These are phyloP conservation scores for Corydoras maculifer DNA, from an alignment of 2,113 vertebrate species.

Conservation along the genomic window DNA sequence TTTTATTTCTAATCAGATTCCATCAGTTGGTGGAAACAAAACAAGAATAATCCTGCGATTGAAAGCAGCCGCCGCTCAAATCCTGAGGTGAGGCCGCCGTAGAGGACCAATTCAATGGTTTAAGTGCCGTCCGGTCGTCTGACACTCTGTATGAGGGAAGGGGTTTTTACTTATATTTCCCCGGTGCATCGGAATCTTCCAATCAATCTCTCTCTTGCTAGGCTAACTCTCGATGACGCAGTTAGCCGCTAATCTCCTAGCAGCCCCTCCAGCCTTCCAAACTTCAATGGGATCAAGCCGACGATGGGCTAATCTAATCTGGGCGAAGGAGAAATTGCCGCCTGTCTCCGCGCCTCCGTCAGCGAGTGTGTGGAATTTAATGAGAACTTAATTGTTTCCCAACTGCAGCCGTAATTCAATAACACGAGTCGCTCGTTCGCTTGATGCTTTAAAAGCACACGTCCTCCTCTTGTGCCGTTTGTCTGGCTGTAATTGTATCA, in stretches of 20 bases:
- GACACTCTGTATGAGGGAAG: slow-evolving; percentile 2
- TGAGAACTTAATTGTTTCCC: slow-evolving; percentile 46
- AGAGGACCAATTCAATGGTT: background rate
- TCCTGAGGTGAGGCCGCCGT: background rate
- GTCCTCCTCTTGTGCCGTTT: background rate
- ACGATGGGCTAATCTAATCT: slow-evolving; percentile 46
- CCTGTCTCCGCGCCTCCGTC: slow-evolving; percentile 34
- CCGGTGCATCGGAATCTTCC: slow-evolving; percentile 30
- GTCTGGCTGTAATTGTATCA: slow-evolving; percentile 25
- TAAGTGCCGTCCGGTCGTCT: background rate
- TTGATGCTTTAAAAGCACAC: slow-evolving; percentile 33
- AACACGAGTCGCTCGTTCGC: slow-evolving; percentile 33
- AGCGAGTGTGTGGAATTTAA: slow-evolving; percentile 38
- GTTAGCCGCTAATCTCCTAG: slow-evolving; percentile 37
- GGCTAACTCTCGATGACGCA: slow-evolving; percentile 23
- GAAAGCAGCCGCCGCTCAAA: background rate
- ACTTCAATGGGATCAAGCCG: slow-evolving; percentile 39
- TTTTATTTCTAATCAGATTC: slow-evolving; percentile 24
- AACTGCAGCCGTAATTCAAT: slow-evolving; percentile 45
- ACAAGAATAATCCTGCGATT: background rate
- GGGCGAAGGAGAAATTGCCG: slow-evolving; percentile 40
- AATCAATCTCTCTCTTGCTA: slow-evolving; percentile 37
- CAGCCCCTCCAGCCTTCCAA: slow-evolving; percentile 29
- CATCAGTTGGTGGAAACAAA: background rate
- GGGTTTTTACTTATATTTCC: slow-evolving; percentile 34